Conservation (phyloP, 2,888 invertebrate species). For the Dioctria linearis region DNA sequence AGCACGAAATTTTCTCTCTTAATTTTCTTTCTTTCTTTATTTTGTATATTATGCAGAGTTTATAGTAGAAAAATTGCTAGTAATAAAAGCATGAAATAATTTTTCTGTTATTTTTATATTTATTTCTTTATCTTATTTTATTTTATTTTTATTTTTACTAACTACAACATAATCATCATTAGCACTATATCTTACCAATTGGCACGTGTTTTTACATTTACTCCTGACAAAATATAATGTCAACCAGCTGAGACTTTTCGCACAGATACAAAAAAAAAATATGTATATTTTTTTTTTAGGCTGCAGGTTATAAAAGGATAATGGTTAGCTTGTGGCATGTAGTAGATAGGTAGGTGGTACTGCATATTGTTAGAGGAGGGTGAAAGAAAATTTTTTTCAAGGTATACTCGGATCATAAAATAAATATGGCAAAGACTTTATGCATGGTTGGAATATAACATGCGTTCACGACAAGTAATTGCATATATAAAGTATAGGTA, state of each 20-base stretch:
- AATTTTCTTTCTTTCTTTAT: not conserved
- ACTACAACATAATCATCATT: slow-evolving; percentile 12
- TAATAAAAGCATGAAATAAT: slow-evolving; percentile 18
- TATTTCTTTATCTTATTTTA: slow-evolving; percentile 7
- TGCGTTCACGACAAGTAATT: slow-evolving; percentile 24
- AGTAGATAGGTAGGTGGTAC: no score
- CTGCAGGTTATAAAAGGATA: not conserved
- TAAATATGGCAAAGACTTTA: slow-evolving; percentile 35
- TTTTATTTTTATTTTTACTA: slow-evolving; percentile 11
- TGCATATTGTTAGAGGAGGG: not conserved
- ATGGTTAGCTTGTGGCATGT: not conserved
- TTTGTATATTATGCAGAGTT: not conserved
- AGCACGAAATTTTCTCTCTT: slow-evolving; percentile 7
- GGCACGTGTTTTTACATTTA: not conserved
- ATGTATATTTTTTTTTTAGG: not conserved
- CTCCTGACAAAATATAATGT: not conserved
- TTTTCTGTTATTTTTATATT: not conserved
- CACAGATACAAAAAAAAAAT: not conserved
- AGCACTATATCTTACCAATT: not conserved
- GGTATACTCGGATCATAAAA: slow-evolving; percentile 16
- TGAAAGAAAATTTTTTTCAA: not conserved
- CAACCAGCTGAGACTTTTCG: slow-evolving; percentile 33
- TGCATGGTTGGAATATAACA: slow-evolving; percentile 8
- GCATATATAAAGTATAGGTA: slow-evolving; percentile 10
- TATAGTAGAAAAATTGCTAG: not conserved